Percentiles rank a stretch among this genome's conserved stretches.
These are phyloP conservation scores for Orchestia grillus DNA, from an alignment of 1,140 invertebrate species.

Conservation along the genomic window DNA sequence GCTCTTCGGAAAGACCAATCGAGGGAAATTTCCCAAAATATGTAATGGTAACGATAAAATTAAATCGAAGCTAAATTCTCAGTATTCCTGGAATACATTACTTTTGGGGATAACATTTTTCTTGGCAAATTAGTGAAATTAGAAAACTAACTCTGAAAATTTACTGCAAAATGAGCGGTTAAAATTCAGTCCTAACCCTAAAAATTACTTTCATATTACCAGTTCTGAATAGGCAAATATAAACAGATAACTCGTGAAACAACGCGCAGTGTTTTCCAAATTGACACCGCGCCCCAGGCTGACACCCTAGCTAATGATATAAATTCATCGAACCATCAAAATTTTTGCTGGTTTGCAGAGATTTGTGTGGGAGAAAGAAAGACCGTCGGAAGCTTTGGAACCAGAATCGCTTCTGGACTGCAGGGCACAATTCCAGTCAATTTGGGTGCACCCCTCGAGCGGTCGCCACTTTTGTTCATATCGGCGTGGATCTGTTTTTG, in stretches of 20 bases:
- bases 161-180: too few species aligned
- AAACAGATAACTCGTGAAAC: too few species aligned
- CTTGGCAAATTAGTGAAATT: too few species aligned
- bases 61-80: too few species aligned
- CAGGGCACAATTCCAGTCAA: slow-evolving; percentile 2
- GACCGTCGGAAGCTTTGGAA: background rate
- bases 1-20: too few species aligned
- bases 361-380: background rate
- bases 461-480: slow-evolving; percentile 48
- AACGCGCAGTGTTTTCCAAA: background rate
- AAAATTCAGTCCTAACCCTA: too few species aligned
- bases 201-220: too few species aligned
- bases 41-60: too few species aligned
- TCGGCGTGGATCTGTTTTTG: slow-evolving; percentile 41
- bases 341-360: background rate
- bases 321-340: background rate
- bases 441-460: slow-evolving; percentile 15
- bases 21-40: too few species aligned
- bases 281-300: background rate
- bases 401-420: background rate
- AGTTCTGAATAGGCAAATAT: background rate
- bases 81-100: too few species aligned
- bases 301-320: background rate
- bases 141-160: too few species aligned
- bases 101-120: too few species aligned